phyloP scores from a whole-genome alignment of 2,797 vertebrate genomes.

The Atherinosoma microstoma region DNA sequence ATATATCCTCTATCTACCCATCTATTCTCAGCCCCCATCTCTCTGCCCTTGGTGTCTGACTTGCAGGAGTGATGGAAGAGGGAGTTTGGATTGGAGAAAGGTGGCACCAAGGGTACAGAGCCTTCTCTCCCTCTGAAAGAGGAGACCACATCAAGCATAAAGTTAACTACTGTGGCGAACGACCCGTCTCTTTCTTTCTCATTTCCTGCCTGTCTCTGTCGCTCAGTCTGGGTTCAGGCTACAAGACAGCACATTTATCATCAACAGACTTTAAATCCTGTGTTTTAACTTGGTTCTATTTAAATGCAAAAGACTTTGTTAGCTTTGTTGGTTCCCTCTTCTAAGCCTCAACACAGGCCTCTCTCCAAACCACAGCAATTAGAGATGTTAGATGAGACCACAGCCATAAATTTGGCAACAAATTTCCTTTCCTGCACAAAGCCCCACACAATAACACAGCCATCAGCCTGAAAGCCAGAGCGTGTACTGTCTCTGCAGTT shows the following conservation, averaged over 20 bases:
- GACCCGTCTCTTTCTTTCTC: slow-evolving; percentile 17
- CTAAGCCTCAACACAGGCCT: slow-evolving; percentile 39
- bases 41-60: slow-evolving; percentile 39
- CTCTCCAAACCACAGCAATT: slow-evolving; percentile 68
- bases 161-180: slow-evolving; percentile 30
- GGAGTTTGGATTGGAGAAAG: slow-evolving; percentile 43
- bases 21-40: slow-evolving; percentile 35
- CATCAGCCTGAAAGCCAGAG: slow-evolving; percentile 26
- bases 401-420: slow-evolving; percentile 69
- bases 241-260: slow-evolving; percentile 61
- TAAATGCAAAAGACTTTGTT: slow-evolving; percentile 60
- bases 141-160: slow-evolving; percentile 51
- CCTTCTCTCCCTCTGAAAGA: slow-evolving; percentile 28
- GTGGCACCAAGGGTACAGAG: slow-evolving; percentile 61
- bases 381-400: slow-evolving; percentile 58
- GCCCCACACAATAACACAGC: slow-evolving; percentile 26
- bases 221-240: slow-evolving; percentile 52
- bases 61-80: slow-evolving; percentile 52
- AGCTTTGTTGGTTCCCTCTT: slow-evolving; percentile 38
- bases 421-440: slow-evolving; percentile 52
- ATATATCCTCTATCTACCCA: slow-evolving; percentile 25
- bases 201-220: slow-evolving; percentile 45
- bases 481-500: slow-evolving; percentile 7
- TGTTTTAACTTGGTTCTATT: slow-evolving; percentile 53
- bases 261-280: slow-evolving; percentile 34